These are phyloP conservation scores for Spinibarbus caldwelli DNA, from an alignment of 2,797 vertebrate genomes.

Conservation along the genomic window DNA sequence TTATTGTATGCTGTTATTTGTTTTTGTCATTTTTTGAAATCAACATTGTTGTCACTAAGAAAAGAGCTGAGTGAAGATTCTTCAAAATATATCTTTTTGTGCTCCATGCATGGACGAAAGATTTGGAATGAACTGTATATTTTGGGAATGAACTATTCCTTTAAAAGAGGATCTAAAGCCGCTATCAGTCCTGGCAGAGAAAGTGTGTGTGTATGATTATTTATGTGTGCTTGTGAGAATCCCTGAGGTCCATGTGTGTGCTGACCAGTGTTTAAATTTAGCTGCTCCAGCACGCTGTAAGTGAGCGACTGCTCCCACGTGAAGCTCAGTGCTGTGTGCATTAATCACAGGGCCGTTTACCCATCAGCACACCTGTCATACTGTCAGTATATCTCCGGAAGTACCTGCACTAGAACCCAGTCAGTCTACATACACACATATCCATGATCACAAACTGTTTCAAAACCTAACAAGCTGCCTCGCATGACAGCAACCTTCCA, in stretches of 20 bases:
- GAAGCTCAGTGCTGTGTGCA: constrained; percentile 65
- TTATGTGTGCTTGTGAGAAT: constrained; percentile 30
- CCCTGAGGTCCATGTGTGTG: constrained; percentile 40
- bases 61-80: background rate
- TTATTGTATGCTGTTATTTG: no score
- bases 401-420: constrained; percentile 59
- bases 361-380: constrained; percentile 72
- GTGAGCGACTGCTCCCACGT: constrained; percentile 67
- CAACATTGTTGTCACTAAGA: background rate
- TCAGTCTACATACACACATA: constrained; percentile 48
- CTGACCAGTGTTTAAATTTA: constrained; percentile 50
- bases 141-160: background rate
- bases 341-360: constrained; percentile 70
- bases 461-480: background rate
- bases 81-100: background rate
- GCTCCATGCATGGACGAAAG: background rate
- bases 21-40: no score
- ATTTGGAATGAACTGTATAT: background rate
- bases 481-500: background rate
- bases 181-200: background rate
- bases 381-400: constrained; percentile 68
- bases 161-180: background rate
- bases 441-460: constrained; percentile 14
- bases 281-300: constrained; percentile 45
- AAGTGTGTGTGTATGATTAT: constrained; percentile 32